Percentiles rank a stretch among this genome's conserved stretches.
Conservation (phyloP, 2,113 vertebrate species). For the Antigone vipio region DNA sequence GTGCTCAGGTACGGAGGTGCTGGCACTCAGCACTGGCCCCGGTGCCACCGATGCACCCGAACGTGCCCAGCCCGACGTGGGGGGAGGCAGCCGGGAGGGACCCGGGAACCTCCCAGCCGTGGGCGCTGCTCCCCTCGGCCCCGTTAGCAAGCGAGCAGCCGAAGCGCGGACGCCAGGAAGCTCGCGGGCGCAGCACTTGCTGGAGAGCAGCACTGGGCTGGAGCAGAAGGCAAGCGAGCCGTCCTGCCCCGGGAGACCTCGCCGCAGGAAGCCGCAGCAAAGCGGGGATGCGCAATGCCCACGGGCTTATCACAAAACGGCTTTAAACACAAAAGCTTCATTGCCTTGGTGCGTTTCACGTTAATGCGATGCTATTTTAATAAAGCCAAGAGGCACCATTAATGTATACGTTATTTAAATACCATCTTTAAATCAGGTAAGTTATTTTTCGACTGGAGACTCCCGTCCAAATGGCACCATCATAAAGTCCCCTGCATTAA, state of each 20-base stretch:
- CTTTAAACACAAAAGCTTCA: background rate
- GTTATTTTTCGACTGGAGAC: background rate
- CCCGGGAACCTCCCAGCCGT: background rate
- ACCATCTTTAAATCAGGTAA: background rate
- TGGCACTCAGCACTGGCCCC: background rate
- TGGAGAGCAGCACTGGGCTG: background rate
- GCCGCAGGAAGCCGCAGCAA: too few species aligned
- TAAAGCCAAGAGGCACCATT: background rate
- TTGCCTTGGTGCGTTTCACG: background rate
- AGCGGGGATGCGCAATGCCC: background rate
- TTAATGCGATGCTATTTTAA: background rate
- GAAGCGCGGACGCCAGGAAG: background rate
- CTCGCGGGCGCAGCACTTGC: background rate
- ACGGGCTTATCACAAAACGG: background rate
- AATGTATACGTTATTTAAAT: background rate
- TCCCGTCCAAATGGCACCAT: background rate
- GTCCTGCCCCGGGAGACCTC: too few species aligned
- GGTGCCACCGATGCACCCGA: background rate
- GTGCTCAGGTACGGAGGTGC: background rate
- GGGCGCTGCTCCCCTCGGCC: background rate
- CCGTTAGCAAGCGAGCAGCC: background rate
- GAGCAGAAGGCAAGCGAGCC: background rate
- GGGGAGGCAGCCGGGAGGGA: background rate
- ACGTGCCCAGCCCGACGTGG: background rate
- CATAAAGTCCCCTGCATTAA: background rate